Evolutionary conservation across 2,113 vertebrate genomes (phyloP).

Genomic region (Triplophysa siluroides): DNA sequence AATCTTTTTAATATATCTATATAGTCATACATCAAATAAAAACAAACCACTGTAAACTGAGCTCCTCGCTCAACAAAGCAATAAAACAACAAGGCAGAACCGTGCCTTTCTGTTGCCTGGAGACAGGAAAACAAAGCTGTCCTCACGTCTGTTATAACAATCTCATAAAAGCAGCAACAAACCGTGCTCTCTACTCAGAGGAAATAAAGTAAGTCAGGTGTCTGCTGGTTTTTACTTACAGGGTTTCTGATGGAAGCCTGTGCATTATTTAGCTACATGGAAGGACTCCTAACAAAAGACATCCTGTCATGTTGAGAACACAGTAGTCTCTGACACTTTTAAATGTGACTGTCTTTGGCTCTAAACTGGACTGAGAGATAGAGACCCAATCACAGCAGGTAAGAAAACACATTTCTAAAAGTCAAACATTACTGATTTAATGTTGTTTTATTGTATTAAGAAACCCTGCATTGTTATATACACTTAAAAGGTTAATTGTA

Average conservation of each 20-base stretch:
- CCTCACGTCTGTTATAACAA: neutral
- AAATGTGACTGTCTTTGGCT: no score
- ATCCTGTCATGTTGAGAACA: neutral
- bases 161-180: neutral
- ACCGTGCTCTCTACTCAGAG: constrained; percentile 4
- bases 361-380: neutral
- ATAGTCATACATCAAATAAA: neutral
- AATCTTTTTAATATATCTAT: no score
- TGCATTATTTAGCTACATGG: constrained; percentile 56
- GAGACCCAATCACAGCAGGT: constrained; percentile 31
- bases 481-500: no score
- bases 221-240: constrained; percentile 50
- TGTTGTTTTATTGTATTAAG: neutral
- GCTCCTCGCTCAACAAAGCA: constrained; percentile 56
- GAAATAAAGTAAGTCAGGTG: neutral
- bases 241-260: neutral
- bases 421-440: neutral
- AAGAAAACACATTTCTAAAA: constrained; percentile 30
- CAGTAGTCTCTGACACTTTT: neutral
- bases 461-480: no score
- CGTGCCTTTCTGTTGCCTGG: constrained; percentile 75
- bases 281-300: neutral
- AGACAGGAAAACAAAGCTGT: constrained; percentile 70
- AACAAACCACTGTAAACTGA: neutral
- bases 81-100: constrained; percentile 57